These are phyloP conservation scores for Rotaria sp. DNA, from an alignment of 2,888 invertebrate species.

Conservation along the genomic window DNA sequence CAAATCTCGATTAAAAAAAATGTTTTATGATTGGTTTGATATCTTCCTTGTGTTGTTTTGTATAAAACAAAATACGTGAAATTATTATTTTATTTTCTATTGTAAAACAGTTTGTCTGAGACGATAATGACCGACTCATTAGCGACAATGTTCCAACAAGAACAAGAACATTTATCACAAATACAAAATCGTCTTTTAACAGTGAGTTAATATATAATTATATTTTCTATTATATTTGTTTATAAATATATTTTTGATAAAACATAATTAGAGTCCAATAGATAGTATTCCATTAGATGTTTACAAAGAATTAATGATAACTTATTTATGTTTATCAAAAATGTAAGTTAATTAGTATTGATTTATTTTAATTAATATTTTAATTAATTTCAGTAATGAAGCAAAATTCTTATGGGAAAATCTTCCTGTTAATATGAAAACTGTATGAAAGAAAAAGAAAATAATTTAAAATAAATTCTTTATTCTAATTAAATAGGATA, in stretches of 20 bases:
- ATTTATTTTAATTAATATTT: neutral
- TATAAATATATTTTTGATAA: too few relatives aligned
- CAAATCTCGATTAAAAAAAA: neutral
- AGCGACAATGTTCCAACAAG: neutral
- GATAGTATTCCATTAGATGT: neutral
- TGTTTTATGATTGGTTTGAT: neutral
- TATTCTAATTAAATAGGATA: neutral
- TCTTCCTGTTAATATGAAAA: neutral
- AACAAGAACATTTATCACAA: neutral
- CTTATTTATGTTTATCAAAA: neutral
- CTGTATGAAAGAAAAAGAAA: neutral
- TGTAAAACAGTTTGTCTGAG: neutral
- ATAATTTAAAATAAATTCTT: neutral
- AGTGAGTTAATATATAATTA: neutral
- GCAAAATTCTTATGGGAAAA: constrained; percentile 18
- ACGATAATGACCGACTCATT: neutral
- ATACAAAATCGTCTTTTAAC: constrained; percentile 22
- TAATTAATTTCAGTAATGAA: neutral
- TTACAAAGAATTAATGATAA: neutral
- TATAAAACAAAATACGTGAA: neutral
- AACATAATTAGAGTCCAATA: neutral
- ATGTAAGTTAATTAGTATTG: neutral
- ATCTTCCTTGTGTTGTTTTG: neutral
- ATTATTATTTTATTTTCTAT: neutral
- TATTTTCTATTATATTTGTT: neutral